Base-by-base conservation (phyloP, 2,797 vertebrate genomes). In the Macroramphosus scolopax region DNA sequence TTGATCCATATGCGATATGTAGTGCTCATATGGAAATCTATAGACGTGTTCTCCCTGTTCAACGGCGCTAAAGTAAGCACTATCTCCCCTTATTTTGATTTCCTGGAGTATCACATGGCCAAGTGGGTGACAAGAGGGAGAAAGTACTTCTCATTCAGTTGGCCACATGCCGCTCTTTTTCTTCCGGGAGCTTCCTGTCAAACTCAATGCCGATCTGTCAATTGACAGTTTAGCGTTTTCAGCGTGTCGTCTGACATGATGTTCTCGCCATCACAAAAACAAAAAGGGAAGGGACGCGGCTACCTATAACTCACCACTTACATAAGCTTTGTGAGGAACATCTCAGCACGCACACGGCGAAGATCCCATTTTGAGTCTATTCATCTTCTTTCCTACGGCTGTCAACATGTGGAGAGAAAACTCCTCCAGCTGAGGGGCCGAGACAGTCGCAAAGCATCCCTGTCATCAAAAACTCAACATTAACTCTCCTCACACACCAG, bases 1-100 rank as follows among this genome's bases (percentile, higher is more conserved):
- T 92, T 56, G 89, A 91, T 80, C 75, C 62, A 67, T 60, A 50
- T 62, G 51, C 60, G 58, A 84, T 85, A 81, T 84, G 60, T 57
- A 61, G 60, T 30, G 69, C 59, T 73, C 51, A 63, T 64, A 59
- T 70, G 66, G 64, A 79, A 73, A 84, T 86, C 72, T 70, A 73
- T 61, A 67, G 68, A 68, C 70, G 69, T 64, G 73, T 81, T 75
- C 71, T 67, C 54, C 61, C 33, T n/a, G 51, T 71, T 38, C 61
- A 74, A 45, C 70, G 40, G 40, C 43, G 28, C 31, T 52, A 45
- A 39, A 50, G 60, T 44, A 51, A 63, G 49, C 69, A 62, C 67
- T 32, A 65, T 63, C 33, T 57, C 47, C 69, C 17, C 29, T 61
- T 65, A 72, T 76, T 69, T 68, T 40, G 55, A 68, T 49, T 78